These are phyloP conservation scores for Lasioglossum marginatum DNA, from an alignment of 2,888 invertebrate genomes.

Conservation along the genomic window DNA sequence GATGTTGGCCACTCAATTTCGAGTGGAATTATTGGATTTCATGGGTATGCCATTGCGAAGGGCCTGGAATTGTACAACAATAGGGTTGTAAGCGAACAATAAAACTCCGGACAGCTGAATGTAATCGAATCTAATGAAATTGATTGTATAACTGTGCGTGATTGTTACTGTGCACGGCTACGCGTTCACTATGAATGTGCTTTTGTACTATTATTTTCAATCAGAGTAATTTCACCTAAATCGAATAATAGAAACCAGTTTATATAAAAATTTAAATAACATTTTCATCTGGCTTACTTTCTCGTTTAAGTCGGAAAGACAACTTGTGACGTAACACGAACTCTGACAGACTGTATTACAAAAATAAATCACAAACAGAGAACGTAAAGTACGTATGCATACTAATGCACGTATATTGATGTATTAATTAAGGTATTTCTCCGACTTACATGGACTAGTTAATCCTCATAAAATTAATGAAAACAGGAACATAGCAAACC, in stretches of 20 bases:
- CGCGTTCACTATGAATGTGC: not conserved
- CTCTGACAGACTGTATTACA: too few species aligned
- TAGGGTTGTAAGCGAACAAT: not conserved
- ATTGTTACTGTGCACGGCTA: not conserved
- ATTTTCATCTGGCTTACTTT: not conserved
- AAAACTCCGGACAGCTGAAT: not conserved
- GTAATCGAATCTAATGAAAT: not conserved
- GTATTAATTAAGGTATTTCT: not conserved
- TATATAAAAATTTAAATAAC: not conserved
- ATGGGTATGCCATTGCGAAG: not conserved
- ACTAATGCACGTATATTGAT: not conserved
- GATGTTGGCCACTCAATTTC: constrained; percentile 17
- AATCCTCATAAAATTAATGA: too few species aligned
- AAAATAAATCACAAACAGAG: too few species aligned
- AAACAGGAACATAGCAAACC: too few species aligned
- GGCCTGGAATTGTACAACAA: not conserved
- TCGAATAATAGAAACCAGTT: not conserved
- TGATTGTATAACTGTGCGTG: not conserved
- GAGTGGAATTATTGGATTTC: constrained; percentile 37
- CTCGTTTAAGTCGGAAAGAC: not conserved
- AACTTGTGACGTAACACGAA: too few species aligned
- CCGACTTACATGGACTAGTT: not conserved
- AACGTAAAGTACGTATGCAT: too few species aligned
- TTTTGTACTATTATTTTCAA: not conserved
- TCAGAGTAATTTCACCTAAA: not conserved